Evolutionary conservation across 2,797 vertebrate species (phyloP).

Genomic region (Gymnocypris eckloni): DNA sequence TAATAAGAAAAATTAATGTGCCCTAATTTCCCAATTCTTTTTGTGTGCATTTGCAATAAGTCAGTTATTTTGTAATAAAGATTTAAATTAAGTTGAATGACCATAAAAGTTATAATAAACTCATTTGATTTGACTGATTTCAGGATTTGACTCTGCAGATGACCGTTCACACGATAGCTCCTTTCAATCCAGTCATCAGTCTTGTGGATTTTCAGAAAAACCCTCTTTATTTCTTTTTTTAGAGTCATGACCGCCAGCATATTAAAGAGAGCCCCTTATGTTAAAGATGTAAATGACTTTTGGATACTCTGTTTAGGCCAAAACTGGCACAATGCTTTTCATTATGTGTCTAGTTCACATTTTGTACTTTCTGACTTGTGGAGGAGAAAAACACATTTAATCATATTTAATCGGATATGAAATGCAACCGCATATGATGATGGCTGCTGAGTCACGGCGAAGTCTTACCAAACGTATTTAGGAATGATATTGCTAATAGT

Average conservation of each 20-base stretch:
- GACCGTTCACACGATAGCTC: constrained; percentile 1
- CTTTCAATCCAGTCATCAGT: constrained; percentile 6
- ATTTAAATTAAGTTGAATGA: background rate
- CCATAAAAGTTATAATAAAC: background rate
- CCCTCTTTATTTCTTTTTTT: constrained; percentile 44
- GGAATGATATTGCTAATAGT: background rate
- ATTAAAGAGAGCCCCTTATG: constrained; percentile 49
- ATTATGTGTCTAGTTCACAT: constrained; percentile 38
- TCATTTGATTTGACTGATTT: background rate
- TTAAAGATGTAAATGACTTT: constrained; percentile 56
- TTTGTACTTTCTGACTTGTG: background rate
- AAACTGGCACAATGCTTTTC: constrained; percentile 49
- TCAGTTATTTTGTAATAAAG: background rate
- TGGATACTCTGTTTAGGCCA: constrained; percentile 5
- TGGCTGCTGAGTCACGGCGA: background rate
- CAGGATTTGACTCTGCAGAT: background rate
- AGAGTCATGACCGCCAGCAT: constrained; percentile 25
- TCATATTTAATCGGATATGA: background rate
- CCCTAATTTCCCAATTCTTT: background rate
- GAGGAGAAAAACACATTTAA: constrained; percentile 7
- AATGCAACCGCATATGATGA: constrained; percentile 8
- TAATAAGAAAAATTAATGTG: background rate
- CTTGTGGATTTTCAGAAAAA: constrained; percentile 42
- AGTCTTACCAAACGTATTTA: background rate
- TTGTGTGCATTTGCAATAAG: background rate